Conservation (phyloP, 2,888 invertebrate species). For the Pelosia muscerda region DNA sequence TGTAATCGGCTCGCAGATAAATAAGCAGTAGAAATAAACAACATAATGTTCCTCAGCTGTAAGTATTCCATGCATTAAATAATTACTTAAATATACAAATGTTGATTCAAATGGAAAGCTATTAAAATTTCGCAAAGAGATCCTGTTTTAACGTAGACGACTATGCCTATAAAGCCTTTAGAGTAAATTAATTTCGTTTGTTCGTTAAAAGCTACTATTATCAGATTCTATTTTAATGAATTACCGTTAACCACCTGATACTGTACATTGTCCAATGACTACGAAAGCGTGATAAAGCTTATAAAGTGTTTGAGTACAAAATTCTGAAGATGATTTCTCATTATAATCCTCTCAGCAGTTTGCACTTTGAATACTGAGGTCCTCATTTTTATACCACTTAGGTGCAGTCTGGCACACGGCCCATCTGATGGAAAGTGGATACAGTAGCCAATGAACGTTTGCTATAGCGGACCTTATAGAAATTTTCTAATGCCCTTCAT, state of each 20-base stretch:
- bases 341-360: too few species aligned
- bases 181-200: conserved; percentile 4
- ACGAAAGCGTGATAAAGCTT: too few species aligned
- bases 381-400: too few species aligned
- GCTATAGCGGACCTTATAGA: too few species aligned
- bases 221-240: neutral
- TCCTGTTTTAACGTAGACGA: conserved; percentile 4
- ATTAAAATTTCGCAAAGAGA: neutral
- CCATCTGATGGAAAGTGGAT: too few species aligned
- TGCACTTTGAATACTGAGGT: too few species aligned
- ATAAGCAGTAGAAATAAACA: neutral
- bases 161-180: neutral
- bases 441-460: too few species aligned
- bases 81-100: neutral
- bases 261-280: neutral
- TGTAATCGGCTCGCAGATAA: neutral
- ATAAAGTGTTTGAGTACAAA: too few species aligned
- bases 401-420: too few species aligned
- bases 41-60: neutral
- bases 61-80: neutral
- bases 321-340: neutral
- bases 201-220: neutral
- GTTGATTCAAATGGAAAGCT: neutral
- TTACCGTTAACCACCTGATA: neutral
- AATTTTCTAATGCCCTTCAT: too few species aligned